Base-by-base conservation (phyloP, 2,888 invertebrate species). In the Drosophila robusta region DNA sequence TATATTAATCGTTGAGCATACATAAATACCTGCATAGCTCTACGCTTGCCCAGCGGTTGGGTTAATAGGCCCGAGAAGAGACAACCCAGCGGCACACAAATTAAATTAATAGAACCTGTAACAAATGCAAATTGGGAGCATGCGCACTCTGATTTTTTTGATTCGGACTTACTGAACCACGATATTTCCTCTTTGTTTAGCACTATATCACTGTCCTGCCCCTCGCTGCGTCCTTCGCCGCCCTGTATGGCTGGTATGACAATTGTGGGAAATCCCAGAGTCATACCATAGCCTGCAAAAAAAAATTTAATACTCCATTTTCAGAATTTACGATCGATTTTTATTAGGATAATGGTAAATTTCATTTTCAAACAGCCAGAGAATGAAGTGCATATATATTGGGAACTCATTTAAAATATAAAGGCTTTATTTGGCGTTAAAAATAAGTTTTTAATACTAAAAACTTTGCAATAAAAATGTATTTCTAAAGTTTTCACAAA, bases 21-120 rank as follows among this genome's bases (percentile, higher is more conserved):
- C 70, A 54, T 78, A n/a, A n/a, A n/a, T n/a, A 92, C 90, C 91
- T 96, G 95, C 97, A 97, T 97, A 6, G 96, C 94, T 70, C 94
- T 93, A 67, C 95, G 94, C 51, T 97, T 93, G 0, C 97, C 97
- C 50, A 96, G 90, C 0, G 95, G 94, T 55, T 96, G 94, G 0
- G 96, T 96, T 9, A 96, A 91, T 6, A 94, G 90, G 0, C 97
- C 97, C 0, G 96, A 97, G 50, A 95, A 91, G 7, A 96, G 92
- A 80, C 96, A 96, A 2, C 97, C 97, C 55, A 97, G 70, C 0
- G 97, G 97, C 14, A 97, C 97, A 77, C 95, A 94, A 74, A 97
- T 96, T 69, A 96, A 93, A 90, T 96, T 96, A 52, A 96, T 94
- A 16, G 97, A 97, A 92, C 96, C 97, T 96, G 90, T 7, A 16